These are phyloP conservation scores for Isichthys henryi DNA, from an alignment of 2,113 vertebrate species.

Conservation along the genomic window DNA sequence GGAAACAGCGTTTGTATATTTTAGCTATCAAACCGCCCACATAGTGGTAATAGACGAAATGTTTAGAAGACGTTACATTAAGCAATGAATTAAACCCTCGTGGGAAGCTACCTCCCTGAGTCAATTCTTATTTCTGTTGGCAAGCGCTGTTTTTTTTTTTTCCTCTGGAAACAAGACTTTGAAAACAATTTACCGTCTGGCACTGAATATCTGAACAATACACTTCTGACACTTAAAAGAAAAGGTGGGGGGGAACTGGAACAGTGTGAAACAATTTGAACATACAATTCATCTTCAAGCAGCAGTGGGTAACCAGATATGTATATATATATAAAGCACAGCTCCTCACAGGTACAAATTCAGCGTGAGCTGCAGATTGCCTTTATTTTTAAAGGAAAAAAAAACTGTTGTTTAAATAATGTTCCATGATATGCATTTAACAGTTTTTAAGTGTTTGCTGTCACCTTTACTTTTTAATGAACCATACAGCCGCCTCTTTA, in stretches of 20 bases:
- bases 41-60: neutral
- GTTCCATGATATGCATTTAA: slow-evolving; percentile 9
- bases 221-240: neutral
- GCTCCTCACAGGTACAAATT: neutral
- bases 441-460: neutral
- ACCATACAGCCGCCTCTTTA: neutral
- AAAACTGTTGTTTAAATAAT: neutral
- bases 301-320: neutral
- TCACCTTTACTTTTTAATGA: slow-evolving; percentile 15
- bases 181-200: slow-evolving; percentile 7
- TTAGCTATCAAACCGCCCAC: neutral
- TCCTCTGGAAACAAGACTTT: slow-evolving; percentile 10
- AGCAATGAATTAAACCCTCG: neutral
- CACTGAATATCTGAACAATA: neutral
- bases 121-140: neutral
- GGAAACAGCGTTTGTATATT: neutral
- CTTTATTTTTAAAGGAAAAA: neutral
- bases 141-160: neutral
- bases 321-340: no score
- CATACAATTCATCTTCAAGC: neutral
- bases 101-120: neutral
- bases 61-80: slow-evolving; percentile 3
- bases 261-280: neutral
- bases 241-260: neutral
- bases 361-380: neutral